Evolutionary conservation across 2,888 invertebrate genomes (phyloP), one percentile per base, ranked within the genome.

Genomic region (Hirtodrosophila cameraria): DNA sequence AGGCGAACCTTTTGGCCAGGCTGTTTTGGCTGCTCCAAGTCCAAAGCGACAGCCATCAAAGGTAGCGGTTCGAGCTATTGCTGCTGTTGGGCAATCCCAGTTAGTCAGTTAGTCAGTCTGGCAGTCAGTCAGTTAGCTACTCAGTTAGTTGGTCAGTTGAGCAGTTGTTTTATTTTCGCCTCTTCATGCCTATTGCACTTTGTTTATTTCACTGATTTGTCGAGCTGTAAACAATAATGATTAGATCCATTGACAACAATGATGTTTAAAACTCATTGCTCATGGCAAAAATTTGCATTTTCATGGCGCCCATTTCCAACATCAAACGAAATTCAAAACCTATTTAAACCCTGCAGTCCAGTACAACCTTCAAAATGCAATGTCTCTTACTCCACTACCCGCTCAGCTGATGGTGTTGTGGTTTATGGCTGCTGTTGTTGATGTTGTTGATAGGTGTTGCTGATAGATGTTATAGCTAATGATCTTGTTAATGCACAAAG

Each of bases 201-300:
- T 68, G 70, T 53, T 68, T 55, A 57, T 53, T 42, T 16, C 50
- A 52, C 35, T 53, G 60, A 48, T 31, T 50, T 57, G 30, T 35
- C 9, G 55, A 50, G 53, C 49, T 55, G 49, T 60, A 55, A 61
- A 58, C 65, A 64, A 66, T 77, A 67, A 67, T 53, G 77, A 86
- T 84, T 81, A 68, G 70, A 57, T 67, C 70, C 64, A 80, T 72
- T 86, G 75, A 71, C 61, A 70, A 57, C 64, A 53, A 59, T 55
- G 48, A 41, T 35, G 59, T 53, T 52, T 31, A 49, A 23, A 45
- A 61, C 55, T 60, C 46, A 59, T 59, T 76, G 74, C 76, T 67
- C 46, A 57, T 73, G 60, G 79, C 57, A 46, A 60, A 74, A 75
- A 75, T 83, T 80, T 83, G 79, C 79, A 80, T 83, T 80, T 82